phyloP scores from a whole-genome alignment of 1,140 invertebrate species.

The Stegodyphus dumicola region DNA sequence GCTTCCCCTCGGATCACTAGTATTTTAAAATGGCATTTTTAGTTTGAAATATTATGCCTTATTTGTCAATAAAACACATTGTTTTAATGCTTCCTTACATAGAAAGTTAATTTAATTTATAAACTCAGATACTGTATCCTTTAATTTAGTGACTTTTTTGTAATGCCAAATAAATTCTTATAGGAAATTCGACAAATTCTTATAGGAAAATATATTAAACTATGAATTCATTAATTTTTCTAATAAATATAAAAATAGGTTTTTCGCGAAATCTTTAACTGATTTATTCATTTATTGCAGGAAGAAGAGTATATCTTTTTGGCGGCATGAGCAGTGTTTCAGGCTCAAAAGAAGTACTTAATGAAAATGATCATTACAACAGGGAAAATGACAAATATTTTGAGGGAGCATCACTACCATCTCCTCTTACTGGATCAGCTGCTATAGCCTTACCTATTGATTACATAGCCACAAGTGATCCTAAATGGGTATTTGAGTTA shows the following conservation, averaged over 20 bases:
- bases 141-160: too few species aligned
- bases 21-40: too few species aligned
- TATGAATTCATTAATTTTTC: too few species aligned
- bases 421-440: conserved; percentile 35
- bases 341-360: conserved; percentile 36
- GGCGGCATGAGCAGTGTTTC: conserved; percentile 33
- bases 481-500: conserved; percentile 42
- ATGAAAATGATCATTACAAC: conserved; percentile 43
- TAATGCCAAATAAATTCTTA: too few species aligned
- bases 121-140: too few species aligned
- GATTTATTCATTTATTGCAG: conserved; percentile 4
- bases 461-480: conserved; percentile 37
- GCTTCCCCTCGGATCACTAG: too few species aligned
- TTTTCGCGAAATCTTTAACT: background rate
- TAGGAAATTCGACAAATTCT: too few species aligned
- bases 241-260: background rate
- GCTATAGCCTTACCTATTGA: conserved; percentile 35
- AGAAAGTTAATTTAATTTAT: too few species aligned
- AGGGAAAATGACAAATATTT: conserved; percentile 37
- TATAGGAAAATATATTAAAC: too few species aligned
- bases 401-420: conserved; percentile 34
- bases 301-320: conserved; percentile 31
- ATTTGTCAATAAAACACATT: too few species aligned
- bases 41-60: too few species aligned
- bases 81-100: too few species aligned